Evolutionary conservation across 2,797 vertebrate species (phyloP), one percentile per base, ranked within the genome.

Genomic region (Fundulus diaphanus): DNA sequence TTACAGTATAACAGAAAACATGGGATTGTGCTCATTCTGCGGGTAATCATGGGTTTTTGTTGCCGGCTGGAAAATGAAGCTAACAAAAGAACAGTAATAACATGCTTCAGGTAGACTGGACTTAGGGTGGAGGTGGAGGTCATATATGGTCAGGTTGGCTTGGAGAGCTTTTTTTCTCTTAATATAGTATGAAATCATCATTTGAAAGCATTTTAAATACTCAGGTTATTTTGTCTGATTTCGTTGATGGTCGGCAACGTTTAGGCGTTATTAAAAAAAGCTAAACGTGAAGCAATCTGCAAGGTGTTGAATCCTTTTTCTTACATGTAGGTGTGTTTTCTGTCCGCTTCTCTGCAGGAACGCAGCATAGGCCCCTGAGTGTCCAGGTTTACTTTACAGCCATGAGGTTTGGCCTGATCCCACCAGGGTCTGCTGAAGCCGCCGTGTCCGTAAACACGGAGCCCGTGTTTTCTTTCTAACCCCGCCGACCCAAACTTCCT

Each of bases 391-490:
- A 72, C 63, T 77, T 76, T n/a, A n/a, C 79, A 70, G 86, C 83
- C 82, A 83, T 46, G 83, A 90, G 80, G 85, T 83, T 70, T 52
- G 86, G n/a, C 72, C 54, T n/a, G 24, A 57, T 69, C 71, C 80
- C 18, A 15, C 52, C 77, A 81, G 68, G 73, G 71, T 78, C 77
- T 33, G 68, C 79, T 74, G 3, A 79, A 82, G 80, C 81, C 57
- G 72, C 85, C 20, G 40, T 85, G 67, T 66, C 54, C 78, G 56
- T 68, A 80, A 85, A 83, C 82, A 88, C 85, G 76, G 76, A 68
- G 77, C 82, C 77, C 74, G 80, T 82, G 90, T 85, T 85, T 88
- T 90, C 80, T 88, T 90, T 93, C 92, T 89, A 90, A 92, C 84
- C 82, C 74, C 67, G 82, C 71, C 42, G 59, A 66, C 46, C 31